Base-by-base conservation (phyloP, 1,140 invertebrate genomes). In the Drosophila sechellia region DNA sequence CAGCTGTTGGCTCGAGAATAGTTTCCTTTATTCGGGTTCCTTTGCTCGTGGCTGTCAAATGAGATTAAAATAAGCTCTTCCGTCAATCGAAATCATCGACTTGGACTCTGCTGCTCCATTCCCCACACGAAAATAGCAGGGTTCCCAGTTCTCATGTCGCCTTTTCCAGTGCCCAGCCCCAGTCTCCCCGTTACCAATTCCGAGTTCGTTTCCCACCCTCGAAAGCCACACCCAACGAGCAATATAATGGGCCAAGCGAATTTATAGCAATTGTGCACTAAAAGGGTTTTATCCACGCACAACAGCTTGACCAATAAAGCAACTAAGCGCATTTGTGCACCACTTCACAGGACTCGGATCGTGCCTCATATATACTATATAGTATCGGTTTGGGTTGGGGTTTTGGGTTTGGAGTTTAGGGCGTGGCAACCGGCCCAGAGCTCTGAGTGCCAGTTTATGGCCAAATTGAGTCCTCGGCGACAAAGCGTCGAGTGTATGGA, bases 261-360 rank as follows among this genome's bases (percentile, higher is more conserved):
- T 89, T 89, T 89, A 89, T 89, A 89, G 84, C 84, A 89, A 89
- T 89, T 89, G 84, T 89, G 85, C 84, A 89, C 84, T 89, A 89
- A 89, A 89, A 89, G 84, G 84, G 85, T 89, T 89, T 89, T 89
- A 89, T 89, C 84, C 84, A 89, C 84, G 84, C 84, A 89, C 84
- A 89, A 89, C 84, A 89, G 84, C 84, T 89, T 89, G 84, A 89
- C 84, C 84, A 89, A 89, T 89, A 89, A 89, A 89, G 84, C 84
- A 89, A 89, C 84, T 89, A 89, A 89, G 84, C 84, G 84, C 84
- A 89, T 89, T 89, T 89, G 84, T 89, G 85, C 73, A 58, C 68
- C 79, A 77, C 78, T 81, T 77, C 60, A 61, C 53, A 61, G 40
- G 42, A 46, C 42, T 37, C 31, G 48, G 27, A 59, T 77, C 72